phyloP scores from a whole-genome alignment of 2,113 vertebrate species.

The Saguinus midas region DNA sequence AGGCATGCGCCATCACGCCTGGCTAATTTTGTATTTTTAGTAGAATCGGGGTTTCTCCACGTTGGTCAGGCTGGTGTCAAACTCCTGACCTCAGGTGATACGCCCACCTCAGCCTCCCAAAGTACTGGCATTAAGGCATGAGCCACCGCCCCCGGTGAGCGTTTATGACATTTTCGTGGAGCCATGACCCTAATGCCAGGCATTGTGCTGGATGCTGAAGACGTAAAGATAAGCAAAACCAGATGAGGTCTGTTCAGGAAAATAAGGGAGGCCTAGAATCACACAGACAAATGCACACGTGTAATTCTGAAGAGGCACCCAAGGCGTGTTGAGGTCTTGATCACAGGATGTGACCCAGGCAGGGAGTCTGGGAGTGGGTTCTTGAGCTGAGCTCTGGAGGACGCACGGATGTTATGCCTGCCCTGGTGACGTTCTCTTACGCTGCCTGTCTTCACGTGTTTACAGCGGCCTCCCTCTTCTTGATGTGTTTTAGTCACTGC shows the following conservation, averaged over 20 bases:
- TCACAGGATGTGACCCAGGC: neutral
- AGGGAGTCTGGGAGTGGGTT: neutral
- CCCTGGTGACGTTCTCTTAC: no score
- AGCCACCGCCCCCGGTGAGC: no score
- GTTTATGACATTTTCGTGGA: neutral
- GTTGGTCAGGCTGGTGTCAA: no score
- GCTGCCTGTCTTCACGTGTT: no score
- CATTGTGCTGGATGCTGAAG: neutral
- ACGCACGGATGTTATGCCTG: accelerated
- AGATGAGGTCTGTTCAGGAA: neutral
- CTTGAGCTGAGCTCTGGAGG: neutral
- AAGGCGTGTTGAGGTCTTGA: neutral
- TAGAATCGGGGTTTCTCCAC: no score
- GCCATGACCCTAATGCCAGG: accelerated
- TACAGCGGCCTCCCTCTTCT: no score
- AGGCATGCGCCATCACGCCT: no score
- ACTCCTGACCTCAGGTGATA: no score
- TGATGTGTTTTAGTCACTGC: no score
- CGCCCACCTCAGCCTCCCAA: no score
- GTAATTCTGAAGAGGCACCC: neutral
- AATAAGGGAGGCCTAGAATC: neutral
- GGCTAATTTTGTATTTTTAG: no score
- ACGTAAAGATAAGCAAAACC: neutral
- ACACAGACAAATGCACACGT: neutral
- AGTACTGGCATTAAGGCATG: no score